Percentiles rank a stretch among this genome's conserved stretches.
Conservation (phyloP, 1,140 invertebrate genomes). For the Matsumurasca onukii region DNA sequence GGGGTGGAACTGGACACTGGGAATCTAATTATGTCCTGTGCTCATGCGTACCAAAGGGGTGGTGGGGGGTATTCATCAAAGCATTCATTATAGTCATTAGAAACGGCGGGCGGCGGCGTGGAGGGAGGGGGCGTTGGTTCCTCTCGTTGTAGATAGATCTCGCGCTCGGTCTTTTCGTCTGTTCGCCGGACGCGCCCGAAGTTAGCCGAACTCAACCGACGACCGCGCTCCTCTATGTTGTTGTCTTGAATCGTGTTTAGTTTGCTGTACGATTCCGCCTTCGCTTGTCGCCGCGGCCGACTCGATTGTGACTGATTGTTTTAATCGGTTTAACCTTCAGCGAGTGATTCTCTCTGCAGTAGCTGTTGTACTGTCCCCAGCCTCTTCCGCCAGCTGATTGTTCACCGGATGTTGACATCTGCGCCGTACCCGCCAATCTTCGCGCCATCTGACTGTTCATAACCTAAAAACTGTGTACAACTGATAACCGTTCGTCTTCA, state of each 20-base stretch:
- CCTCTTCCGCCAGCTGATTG: neutral
- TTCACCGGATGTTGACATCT: neutral
- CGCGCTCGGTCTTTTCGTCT: constrained; percentile 29
- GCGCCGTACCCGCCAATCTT: neutral
- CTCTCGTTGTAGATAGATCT: constrained; percentile 26
- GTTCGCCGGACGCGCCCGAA: constrained; percentile 9
- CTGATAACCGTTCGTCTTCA: neutral
- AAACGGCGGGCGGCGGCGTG: constrained; percentile 11
- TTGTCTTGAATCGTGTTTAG: constrained; percentile 21
- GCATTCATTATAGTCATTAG: constrained; percentile 32
- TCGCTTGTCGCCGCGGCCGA: constrained; percentile 11
- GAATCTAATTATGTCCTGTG: constrained; percentile 29
- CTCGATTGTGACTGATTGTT: constrained; percentile 19
- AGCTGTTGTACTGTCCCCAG: neutral
- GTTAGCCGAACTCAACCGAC: constrained; percentile 12
- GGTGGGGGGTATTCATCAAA: constrained; percentile 28
- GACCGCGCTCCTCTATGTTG: neutral
- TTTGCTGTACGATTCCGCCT: constrained; percentile 22
- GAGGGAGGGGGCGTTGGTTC: constrained; percentile 22
- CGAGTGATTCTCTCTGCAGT: constrained; percentile 20
- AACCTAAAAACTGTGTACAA: constrained; percentile 8
- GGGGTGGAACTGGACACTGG: constrained; percentile 28
- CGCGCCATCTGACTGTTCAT: neutral
- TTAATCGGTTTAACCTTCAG: constrained; percentile 11
- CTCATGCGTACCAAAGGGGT: constrained; percentile 25